A percentile compares a stretch with the other conserved stretches of the same genome.
phyloP scores from a whole-genome alignment of 2,113 vertebrate species.

The Xiphophorus hellerii region DNA sequence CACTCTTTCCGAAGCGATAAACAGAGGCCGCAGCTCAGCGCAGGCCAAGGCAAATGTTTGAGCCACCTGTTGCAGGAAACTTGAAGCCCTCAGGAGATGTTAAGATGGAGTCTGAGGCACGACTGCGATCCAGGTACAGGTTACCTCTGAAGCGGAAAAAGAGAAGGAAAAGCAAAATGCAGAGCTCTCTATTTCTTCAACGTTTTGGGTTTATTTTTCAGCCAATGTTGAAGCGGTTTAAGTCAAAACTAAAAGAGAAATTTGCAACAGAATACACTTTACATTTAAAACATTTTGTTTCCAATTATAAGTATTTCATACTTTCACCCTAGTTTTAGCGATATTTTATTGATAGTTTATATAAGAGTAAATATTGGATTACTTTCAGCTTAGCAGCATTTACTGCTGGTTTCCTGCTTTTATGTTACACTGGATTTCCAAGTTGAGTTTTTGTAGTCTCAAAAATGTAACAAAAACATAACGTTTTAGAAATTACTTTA shows the following conservation, averaged over 20 bases:
- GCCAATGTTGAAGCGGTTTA: not conserved
- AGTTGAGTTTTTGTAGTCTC: not conserved
- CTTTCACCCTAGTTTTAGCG: not conserved
- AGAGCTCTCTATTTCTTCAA: not conserved
- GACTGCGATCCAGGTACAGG: conserved; percentile 63
- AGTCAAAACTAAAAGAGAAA: not conserved
- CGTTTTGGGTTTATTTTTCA: not conserved
- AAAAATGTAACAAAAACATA: not conserved
- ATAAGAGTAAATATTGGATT: no score
- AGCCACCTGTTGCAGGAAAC: conserved; percentile 85
- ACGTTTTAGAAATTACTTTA: not conserved
- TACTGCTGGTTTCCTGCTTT: not conserved
- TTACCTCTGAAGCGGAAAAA: conserved; percentile 38
- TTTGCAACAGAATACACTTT: not conserved
- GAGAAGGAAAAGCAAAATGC: conserved; percentile 29
- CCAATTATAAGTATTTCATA: not conserved
- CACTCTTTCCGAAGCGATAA: conserved; percentile 72
- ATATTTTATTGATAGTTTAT: not conserved
- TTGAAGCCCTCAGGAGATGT: conserved; percentile 79
- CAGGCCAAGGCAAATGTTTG: conserved; percentile 85
- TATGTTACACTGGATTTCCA: not conserved
- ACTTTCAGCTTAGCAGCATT: no score
- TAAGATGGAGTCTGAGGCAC: conserved; percentile 57
- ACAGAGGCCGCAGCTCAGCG: conserved; percentile 78
- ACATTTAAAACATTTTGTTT: not conserved